Base-by-base conservation (phyloP, 2,797 vertebrate species). In the Telmatherina bonti region DNA sequence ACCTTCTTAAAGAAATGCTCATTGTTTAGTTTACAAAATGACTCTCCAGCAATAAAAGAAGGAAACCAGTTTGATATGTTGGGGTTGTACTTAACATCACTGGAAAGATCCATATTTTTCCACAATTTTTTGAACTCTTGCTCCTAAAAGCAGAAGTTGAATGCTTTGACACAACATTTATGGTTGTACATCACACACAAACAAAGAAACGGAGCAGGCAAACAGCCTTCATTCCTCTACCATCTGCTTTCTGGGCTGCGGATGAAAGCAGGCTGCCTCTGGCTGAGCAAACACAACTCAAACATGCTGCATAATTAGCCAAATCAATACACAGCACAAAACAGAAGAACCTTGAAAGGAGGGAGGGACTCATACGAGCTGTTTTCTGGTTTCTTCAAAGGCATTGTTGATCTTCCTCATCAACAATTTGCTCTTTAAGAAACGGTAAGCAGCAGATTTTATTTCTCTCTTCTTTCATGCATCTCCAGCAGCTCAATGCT, bases 231-330 rank as follows among this genome's bases (percentile, higher is more conserved):
- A 69, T 70, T 72, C 64, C 70, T n/a, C 61, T 4, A 49, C 81
- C 76, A 79, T 79, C 84, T 83, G 85, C 71, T 86, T 59, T 69
- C 72, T 62, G 74, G 67, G 78, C 73, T 16, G 36, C 16, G 20
- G 53, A 81, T 59, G 33, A 80, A 70, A 78, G 76, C 81, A 82
- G 78, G 82, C 65, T 47, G 62, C 58, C 62, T 76, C 77, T 70
- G 63, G 81, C 69, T 72, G 56, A 72, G 67, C 78, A 83, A 82
- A 85, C 70, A 77, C 70, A 77, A 79, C 76, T 63, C 29, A 70
- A 87, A 83, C 79, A 89, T 82, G 83, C 84, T 43, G 69, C 77
- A 79, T 78, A 71, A 88, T 84, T 62, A 78, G 38, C 45, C 59
- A 67, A 76, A 89, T 84, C 78, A 83, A 72, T 72, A 56, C 70